phyloP scores from a whole-genome alignment of 2,113 vertebrate genomes.

The Brevimyrus niger region DNA sequence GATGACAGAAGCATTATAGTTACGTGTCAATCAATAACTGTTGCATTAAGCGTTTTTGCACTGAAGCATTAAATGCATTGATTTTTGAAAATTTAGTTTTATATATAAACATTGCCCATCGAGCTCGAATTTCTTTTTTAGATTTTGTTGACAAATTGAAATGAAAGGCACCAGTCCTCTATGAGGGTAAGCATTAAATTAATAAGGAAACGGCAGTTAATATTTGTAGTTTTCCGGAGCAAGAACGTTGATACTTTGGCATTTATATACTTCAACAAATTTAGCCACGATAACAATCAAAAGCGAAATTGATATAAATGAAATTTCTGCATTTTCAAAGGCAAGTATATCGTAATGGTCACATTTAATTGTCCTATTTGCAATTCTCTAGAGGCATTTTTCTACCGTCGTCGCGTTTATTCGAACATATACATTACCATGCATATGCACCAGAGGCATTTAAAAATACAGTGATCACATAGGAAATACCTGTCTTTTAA shows the following conservation, averaged over 20 bases:
- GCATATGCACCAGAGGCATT: background rate
- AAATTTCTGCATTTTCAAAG: background rate
- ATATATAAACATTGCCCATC: slow-evolving; percentile 1
- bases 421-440: background rate
- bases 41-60: slow-evolving; percentile 34
- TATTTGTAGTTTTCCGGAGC: background rate
- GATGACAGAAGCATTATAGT: slow-evolving; percentile 58
- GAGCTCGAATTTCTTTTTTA: background rate
- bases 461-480: background rate
- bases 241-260: background rate
- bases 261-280: background rate
- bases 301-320: background rate
- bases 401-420: background rate
- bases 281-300: background rate
- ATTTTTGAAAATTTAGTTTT: background rate
- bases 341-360: background rate
- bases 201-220: background rate
- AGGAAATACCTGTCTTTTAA: background rate
- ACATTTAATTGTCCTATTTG: background rate
- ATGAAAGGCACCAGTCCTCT: background rate
- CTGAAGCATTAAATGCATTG: slow-evolving; percentile 5
- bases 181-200: slow-evolving; percentile 7
- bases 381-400: background rate
- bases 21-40: slow-evolving; percentile 67
- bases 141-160: background rate